Evolutionary conservation across 2,888 invertebrate genomes (phyloP), one percentile per base, ranked within the genome.

Genomic region (Eueremaeus valkanovi): DNA sequence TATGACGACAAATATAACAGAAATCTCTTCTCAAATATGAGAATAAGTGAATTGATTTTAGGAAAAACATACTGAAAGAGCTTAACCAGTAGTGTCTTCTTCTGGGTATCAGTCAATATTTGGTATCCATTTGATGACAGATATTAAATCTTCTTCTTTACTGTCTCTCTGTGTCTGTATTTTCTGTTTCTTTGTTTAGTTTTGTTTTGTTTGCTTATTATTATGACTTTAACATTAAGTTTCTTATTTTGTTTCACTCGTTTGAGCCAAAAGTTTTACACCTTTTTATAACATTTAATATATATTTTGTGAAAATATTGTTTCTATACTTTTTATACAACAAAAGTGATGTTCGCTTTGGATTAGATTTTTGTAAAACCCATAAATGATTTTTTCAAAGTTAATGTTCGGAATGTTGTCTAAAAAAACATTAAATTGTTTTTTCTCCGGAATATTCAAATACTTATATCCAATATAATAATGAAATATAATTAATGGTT

Each of bases 401-500:
- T 51, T 24, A 58, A 29, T 11, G 29, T 29, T 29, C 13, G 55
- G 55, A 55, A 55, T 55, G 55, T 55, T 49, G n/a, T 21, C 49
- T 49, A 49, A 13, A 49, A 49, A 49, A 18, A 49, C 49, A 49
- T 49, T 49, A 49, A 49, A 49, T 49, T 49, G 49, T 49, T 49
- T 49, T 40, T 49, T 49, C n/a, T 49, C 21, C 49, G n/a, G 21
- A 49, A 49, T 49, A 49, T 49, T 21, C 21, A 49, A 49, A 49
- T 21, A 49, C 49, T 49, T 49, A n/a, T 49, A 49, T 21, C 18
- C 49, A 49, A 49, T 58, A 58, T 29, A 29, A 58, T 58, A 58
- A 58, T 58, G 18, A 31, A 31, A 58, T 29, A 58, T 58, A 58
- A 58, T 58, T 29, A 58, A 58, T 58, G 58, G 31, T 49, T 49